Evolutionary conservation across 2,797 vertebrate genomes (phyloP).

Genomic region (Lepus oiostolus): DNA sequence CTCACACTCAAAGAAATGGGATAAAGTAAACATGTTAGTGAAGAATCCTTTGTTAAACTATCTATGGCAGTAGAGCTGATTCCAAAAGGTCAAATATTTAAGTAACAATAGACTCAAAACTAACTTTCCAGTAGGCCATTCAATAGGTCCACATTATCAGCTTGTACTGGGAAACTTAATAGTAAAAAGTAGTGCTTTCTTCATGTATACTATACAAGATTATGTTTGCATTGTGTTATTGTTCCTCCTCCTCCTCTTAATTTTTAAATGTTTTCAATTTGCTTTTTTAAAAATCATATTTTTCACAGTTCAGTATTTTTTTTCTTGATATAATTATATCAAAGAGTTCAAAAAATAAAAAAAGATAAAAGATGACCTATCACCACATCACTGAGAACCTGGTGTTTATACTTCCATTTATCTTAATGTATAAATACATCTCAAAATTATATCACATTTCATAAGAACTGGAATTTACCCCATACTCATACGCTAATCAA

Average conservation of each 20-base stretch:
- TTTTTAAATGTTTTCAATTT: conserved; percentile 50
- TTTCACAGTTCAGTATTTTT: not conserved
- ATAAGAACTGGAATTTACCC: not conserved
- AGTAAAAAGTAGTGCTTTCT: not conserved
- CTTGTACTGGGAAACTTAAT: not conserved
- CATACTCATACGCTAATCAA: not conserved
- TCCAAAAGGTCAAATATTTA: conserved; percentile 70
- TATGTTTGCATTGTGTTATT: not conserved
- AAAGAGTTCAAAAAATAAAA: not conserved
- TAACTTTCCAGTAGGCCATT: conserved; percentile 34
- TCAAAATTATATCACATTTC: conserved; percentile 1
- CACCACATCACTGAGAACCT: not conserved
- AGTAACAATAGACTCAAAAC: conserved; percentile 61
- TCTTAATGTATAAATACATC: conserved; percentile 21
- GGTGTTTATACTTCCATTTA: not conserved
- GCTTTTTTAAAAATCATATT: not conserved
- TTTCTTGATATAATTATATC: conserved; percentile 42
- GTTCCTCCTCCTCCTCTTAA: not conserved
- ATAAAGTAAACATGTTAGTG: conserved; percentile 48
- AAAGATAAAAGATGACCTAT: conserved; percentile 26
- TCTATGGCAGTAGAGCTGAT: not conserved
- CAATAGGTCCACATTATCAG: not conserved
- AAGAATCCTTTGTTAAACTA: conserved; percentile 54
- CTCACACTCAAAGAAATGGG: not conserved
- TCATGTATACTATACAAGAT: not conserved